Conservation (phyloP, 2,797 vertebrate species). For the Anas capensis region DNA sequence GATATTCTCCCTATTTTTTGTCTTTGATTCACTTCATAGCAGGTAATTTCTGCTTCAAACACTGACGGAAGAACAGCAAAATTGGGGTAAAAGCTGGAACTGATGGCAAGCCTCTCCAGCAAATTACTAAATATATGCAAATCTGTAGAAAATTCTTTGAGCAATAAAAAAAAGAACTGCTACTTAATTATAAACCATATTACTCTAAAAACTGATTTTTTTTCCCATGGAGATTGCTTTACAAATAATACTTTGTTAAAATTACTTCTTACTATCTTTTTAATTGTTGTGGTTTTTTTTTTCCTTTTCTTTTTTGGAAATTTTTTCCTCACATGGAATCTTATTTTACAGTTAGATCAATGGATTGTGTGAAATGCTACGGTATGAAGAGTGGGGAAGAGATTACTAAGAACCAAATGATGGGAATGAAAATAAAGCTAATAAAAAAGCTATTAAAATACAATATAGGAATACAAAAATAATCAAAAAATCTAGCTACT, state of each 20-base stretch:
- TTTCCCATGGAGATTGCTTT: background rate
- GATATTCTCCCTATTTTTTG: conserved; percentile 66
- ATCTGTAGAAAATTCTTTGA: conserved; percentile 59
- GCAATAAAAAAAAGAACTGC: background rate
- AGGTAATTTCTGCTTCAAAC: conserved; percentile 83
- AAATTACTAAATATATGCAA: conserved; percentile 82
- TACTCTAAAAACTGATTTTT: background rate
- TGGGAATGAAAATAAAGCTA: background rate
- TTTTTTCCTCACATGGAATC: background rate
- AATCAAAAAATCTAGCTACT: background rate
- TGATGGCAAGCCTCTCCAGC: conserved; percentile 80
- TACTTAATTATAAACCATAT: background rate
- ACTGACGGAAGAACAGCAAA: conserved; percentile 79
- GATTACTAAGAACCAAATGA: background rate
- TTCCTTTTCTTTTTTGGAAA: background rate
- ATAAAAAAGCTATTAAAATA: background rate
- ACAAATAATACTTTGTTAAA: background rate
- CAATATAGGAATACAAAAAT: background rate
- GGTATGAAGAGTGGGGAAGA: background rate
- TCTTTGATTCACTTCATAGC: conserved; percentile 81
- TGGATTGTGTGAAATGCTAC: background rate
- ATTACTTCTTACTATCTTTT: background rate
- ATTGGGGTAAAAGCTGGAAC: conserved; percentile 78
- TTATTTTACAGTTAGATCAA: background rate
- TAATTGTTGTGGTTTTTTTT: background rate